Conservation (phyloP, 1,140 invertebrate species). For the Cydia splendana region DNA sequence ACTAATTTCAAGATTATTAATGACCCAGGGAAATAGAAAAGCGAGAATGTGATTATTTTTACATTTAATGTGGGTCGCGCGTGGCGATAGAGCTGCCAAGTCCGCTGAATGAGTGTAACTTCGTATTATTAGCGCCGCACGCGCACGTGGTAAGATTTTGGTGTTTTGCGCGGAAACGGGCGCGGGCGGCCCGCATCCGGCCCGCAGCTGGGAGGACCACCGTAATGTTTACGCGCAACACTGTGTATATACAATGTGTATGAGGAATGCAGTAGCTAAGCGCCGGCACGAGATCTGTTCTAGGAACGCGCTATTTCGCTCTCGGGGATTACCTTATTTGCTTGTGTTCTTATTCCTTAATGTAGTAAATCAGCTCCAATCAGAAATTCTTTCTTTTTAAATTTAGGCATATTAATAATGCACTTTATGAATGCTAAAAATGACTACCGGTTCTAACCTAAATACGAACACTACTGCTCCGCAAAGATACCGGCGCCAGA, state of each 20-base stretch:
- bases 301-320: background rate
- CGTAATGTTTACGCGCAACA: constrained; percentile 25
- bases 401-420: no score
- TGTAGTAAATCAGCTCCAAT: no score
- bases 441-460: no score
- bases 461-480: no score
- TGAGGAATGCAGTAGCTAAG: background rate
- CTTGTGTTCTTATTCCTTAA: background rate
- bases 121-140: constrained; percentile 31
- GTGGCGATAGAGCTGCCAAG: constrained; percentile 17
- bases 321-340: background rate
- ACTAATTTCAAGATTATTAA: constrained; percentile 19
- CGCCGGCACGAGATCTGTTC: background rate
- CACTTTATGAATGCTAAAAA: no score
- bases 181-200: constrained; percentile 35
- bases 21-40: constrained; percentile 11
- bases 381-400: no score
- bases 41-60: constrained; percentile 23
- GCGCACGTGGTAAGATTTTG: constrained; percentile 27
- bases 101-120: constrained; percentile 18
- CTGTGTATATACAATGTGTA: background rate
- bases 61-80: constrained; percentile 27
- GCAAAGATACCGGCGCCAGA: no score
- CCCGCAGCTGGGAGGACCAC: constrained; percentile 20
- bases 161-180: constrained; percentile 30